Evolutionary conservation across 2,888 invertebrate species (phyloP).

Genomic region (Myathropa florea): DNA sequence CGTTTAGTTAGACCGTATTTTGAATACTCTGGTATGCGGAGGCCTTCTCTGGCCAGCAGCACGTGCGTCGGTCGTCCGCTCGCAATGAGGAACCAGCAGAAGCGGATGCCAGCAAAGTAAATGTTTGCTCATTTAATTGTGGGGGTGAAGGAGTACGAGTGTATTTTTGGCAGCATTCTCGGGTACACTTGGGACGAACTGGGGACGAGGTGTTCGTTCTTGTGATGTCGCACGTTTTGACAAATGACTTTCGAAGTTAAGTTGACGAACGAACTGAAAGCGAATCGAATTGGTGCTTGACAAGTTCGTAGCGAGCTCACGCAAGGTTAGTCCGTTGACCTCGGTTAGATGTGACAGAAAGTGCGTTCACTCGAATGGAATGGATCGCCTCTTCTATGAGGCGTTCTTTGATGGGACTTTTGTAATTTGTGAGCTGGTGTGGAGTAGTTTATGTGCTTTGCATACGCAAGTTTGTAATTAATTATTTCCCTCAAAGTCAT

Average conservation of each 20-base stretch:
- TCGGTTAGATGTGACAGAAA: background rate
- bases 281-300: background rate
- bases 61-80: slow-evolving; percentile 34
- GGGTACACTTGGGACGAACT: background rate
- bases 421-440: background rate
- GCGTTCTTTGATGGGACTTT: background rate
- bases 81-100: slow-evolving; percentile 20
- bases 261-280: background rate
- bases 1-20: background rate
- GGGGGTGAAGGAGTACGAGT: background rate
- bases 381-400: background rate
- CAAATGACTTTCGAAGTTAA: slow-evolving; percentile 2
- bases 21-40: background rate
- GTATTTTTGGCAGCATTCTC: slow-evolving; percentile 10
- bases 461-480: too few species aligned
- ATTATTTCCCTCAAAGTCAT: background rate
- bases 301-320: background rate
- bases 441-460: too few species aligned
- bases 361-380: background rate
- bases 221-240: background rate
- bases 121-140: slow-evolving; percentile 34
- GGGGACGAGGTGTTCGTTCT: slow-evolving; percentile 8
- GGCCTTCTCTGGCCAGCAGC: background rate
- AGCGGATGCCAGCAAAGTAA: background rate
- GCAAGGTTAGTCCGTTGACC: background rate